Evolutionary conservation across 1,140 invertebrate species (phyloP), one percentile per base, ranked within the genome.

Genomic region (Armadillidium nasatum): DNA sequence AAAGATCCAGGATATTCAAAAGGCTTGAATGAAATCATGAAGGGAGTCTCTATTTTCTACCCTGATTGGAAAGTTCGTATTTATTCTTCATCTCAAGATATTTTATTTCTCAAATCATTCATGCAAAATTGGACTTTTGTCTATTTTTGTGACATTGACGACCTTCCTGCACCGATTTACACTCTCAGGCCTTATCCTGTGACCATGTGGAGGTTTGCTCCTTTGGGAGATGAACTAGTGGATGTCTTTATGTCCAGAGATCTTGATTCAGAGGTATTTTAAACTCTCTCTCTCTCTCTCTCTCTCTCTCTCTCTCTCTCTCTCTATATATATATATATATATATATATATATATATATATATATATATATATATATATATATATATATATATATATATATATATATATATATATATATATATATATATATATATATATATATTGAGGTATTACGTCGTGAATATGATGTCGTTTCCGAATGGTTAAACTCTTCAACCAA

Each of bases 361-460:
- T 71, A 71, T 10, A 71, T 71, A 71, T n/a, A 71, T 71, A 21
- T 23, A 71, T 71, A 71, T 23, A 71, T 23, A 43, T 71, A 71
- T 22, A 71, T 71, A 71, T 71, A 71, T 71, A 71, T 15, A 4
- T 71, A 22, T 33, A 22, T 71, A 21, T 19, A 60, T 60, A n/a
- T 60, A 60, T 60, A 60, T 21, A 15, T n/a, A 60, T 60, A n/a
- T 60, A 21, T 60, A 60, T n/a, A 60, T 60, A 60, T 60, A n/a
- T 60, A 60, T 21, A n/a, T 33, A 33, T 33, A 33, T 33, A 33
- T 33, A 33, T 33, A 33, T 33, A 33, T 33, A 33, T 3, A 33
- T 33, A 1, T 6, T 6, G 6, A 6, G 6, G 6, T 33, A 33
- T 33, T 33, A 33, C 33, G 2, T 33, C 33, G 33, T 33, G 33